phyloP scores from a whole-genome alignment of 1,140 invertebrate genomes.

The Ips typographus region DNA sequence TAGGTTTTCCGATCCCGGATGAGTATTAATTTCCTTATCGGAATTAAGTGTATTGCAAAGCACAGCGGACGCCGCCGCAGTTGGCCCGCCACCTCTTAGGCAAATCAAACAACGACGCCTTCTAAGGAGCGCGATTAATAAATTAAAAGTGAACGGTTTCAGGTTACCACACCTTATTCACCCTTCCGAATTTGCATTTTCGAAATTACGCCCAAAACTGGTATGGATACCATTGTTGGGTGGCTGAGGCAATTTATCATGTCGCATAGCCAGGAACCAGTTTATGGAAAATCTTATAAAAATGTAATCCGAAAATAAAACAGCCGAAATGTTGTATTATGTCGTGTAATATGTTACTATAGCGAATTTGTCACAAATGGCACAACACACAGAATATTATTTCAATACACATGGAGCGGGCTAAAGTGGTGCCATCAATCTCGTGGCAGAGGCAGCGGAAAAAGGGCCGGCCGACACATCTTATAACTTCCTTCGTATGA shows the following conservation, averaged over 20 bases:
- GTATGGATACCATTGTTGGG: too few relatives aligned
- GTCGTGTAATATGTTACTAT: constrained; percentile 32
- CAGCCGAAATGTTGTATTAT: constrained; percentile 22
- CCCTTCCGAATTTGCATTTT: neutral
- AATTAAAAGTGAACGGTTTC: constrained; percentile 33
- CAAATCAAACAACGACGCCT: constrained; percentile 43
- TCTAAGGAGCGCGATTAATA: constrained; percentile 33
- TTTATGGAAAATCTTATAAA: constrained; percentile 20
- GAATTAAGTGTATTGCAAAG: constrained; percentile 42
- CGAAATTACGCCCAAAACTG: neutral
- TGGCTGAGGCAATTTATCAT: constrained; percentile 2
- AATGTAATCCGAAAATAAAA: constrained; percentile 31
- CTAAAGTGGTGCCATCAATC: constrained; percentile 38
- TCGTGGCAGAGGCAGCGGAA: constrained; percentile 31
- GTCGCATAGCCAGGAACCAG: neutral
- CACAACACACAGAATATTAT: constrained; percentile 38
- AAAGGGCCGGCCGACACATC: constrained; percentile 32
- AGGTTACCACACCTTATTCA: constrained; percentile 24
- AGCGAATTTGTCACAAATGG: constrained; percentile 37
- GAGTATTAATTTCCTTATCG: constrained; percentile 46
- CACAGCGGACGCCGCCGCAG: constrained; percentile 10
- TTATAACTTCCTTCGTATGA: constrained; percentile 36
- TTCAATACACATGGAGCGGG: constrained; percentile 35
- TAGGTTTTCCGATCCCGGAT: constrained; percentile 36
- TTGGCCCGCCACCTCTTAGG: constrained; percentile 37